Evolutionary conservation across 2,888 invertebrate species (phyloP), one percentile per base, ranked within the genome.

Genomic region (Andrena haemorrhoa): DNA sequence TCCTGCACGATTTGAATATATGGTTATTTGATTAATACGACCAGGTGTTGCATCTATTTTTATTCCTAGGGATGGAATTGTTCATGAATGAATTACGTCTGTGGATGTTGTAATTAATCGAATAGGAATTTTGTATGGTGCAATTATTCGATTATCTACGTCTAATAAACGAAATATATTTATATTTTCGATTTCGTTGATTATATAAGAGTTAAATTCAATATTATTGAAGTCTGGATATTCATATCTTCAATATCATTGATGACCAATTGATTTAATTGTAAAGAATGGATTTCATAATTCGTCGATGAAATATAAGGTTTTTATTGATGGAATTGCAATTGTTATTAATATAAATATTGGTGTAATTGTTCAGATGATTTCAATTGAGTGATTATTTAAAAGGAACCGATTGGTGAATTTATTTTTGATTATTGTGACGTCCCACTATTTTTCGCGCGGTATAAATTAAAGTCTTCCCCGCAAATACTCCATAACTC

Each of bases 11-110:
- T 95, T 95, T 89, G 94, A 94, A 71, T 4, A 10, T 93, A 96
- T 41, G 10, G 6, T 95, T 91, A 94, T 95, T 96, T 96, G 96
- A 89, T 96, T 96, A 93, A 96, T 87, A 58, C 96, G 96, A 0
- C 96, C 96, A 0, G 96, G 96, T 0, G 95, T 95, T 26, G 95
- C 95, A 94, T 96, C 96, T 86, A 96, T 94, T 94, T 96, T 96
- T 68, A 96, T 94, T 0, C 96, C 96, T 94, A 96, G 89, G 0
- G 95, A 93, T 0, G 96, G 96, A 0, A 96, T 86, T 63, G 96
- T 95, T 95, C 96, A 96, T 2, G 96, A 96, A 84, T 96, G 96
- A 93, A 96, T 95, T 3, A 96, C 96, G 94, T 96, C 96, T 6
- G 95, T 94, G 0, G 96, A 95, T 20, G 95, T 95, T 0, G 96